These are phyloP conservation scores for Brachionus rubens DNA, from an alignment of 1,140 invertebrate genomes.

Conservation along the genomic window DNA sequence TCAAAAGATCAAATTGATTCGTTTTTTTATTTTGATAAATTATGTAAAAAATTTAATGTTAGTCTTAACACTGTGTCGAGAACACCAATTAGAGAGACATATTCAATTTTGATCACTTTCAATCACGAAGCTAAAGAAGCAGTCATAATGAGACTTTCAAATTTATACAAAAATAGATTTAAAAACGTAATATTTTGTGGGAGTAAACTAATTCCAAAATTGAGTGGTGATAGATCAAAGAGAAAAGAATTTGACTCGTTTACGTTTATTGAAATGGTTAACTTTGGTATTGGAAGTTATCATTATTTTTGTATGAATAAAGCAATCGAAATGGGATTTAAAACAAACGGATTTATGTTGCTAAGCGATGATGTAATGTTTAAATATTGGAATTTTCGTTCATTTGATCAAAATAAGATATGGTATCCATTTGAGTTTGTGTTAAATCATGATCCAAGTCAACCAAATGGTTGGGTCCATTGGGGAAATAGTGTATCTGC, in stretches of 20 bases:
- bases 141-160: not conserved
- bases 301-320: constrained; percentile 30
- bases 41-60: not conserved
- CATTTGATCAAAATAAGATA: not conserved
- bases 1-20: not conserved
- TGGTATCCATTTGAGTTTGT: not conserved
- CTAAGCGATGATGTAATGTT: constrained; percentile 3
- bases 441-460: not conserved
- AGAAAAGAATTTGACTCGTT: not conserved
- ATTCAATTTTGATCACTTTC: not conserved
- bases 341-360: not conserved
- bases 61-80: not conserved
- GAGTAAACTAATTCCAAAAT: not conserved
- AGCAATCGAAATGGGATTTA: not conserved
- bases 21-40: not conserved
- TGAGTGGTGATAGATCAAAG: not conserved
- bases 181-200: not conserved
- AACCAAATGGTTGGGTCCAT: not conserved
- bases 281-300: not conserved
- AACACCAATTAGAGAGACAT: not conserved
- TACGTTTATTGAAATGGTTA: not conserved
- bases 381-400: not conserved
- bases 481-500: not conserved
- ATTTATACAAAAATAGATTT: not conserved
- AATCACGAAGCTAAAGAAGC: not conserved